Evolutionary conservation across 2,797 vertebrate genomes (phyloP).

Genomic region (Gymnothorax reevesii): DNA sequence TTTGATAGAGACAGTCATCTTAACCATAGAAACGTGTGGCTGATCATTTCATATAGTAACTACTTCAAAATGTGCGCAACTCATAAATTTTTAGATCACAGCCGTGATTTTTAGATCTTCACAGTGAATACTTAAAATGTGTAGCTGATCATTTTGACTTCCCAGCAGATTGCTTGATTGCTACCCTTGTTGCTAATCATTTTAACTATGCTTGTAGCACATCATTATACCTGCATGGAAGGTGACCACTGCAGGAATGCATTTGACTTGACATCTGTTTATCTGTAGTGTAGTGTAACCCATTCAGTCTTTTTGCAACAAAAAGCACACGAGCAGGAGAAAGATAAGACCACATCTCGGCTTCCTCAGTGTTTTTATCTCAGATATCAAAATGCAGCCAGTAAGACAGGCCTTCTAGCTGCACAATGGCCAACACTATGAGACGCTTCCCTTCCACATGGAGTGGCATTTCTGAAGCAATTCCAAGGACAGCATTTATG

Average conservation of each 20-base stretch:
- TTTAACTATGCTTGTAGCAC: neutral
- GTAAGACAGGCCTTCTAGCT: neutral
- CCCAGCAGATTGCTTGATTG: neutral
- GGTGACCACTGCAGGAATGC: neutral
- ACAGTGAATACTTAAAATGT: neutral
- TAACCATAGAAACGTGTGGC: too few species aligned
- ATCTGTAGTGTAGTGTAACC: neutral
- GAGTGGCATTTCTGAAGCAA: constrained; percentile 42
- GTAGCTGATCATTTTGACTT: neutral
- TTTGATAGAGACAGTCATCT: too few species aligned
- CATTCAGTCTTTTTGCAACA: neutral
- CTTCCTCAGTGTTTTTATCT: neutral
- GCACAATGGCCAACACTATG: neutral
- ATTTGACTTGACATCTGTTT: neutral
- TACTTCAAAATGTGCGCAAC: too few species aligned
- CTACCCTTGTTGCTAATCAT: neutral
- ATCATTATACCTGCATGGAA: neutral
- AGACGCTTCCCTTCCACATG: neutral
- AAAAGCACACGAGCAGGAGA: neutral
- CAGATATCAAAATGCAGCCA: neutral
- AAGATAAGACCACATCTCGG: neutral
- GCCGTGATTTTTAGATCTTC: too few species aligned
- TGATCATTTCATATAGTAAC: too few species aligned
- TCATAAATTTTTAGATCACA: too few species aligned
- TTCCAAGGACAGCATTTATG: constrained; percentile 54